Conservation (phyloP, 2,797 vertebrate species). For the Lutjanus campechanus region DNA sequence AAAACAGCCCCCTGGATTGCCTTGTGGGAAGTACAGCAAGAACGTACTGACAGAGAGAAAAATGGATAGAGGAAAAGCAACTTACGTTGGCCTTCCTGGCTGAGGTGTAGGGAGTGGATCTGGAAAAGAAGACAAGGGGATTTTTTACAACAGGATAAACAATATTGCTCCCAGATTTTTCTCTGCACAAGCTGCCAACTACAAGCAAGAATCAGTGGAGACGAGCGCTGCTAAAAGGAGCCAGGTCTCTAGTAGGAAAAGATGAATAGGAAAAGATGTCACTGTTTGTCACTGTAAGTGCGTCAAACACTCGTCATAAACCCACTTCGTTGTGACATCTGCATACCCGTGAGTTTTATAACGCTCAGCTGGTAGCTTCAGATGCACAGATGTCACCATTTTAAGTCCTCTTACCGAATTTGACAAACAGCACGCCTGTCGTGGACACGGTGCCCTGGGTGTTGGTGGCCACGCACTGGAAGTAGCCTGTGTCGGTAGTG, state of each 20-base stretch:
- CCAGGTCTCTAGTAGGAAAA: constrained; percentile 41
- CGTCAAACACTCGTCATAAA: constrained; percentile 15
- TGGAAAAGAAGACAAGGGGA: constrained; percentile 82
- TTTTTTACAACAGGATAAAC: constrained; percentile 76
- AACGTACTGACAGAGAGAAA: constrained; percentile 39
- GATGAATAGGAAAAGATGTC: constrained; percentile 3
- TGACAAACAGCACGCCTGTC: constrained; percentile 96
- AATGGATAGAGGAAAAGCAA: constrained; percentile 73
- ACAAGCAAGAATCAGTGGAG: constrained; percentile 47
- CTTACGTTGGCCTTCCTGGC: constrained; percentile 93
- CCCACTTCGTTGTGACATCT: neutral
- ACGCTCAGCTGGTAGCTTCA: neutral
- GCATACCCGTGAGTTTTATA: constrained; percentile 2
- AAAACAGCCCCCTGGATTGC: neutral
- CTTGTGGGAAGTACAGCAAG: constrained; percentile 27
- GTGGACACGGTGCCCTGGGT: constrained; percentile 92
- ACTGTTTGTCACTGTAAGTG: constrained; percentile 24
- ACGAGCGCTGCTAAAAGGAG: constrained; percentile 35
- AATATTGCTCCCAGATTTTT: constrained; percentile 77
- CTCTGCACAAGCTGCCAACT: constrained; percentile 61
- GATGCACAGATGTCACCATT: neutral
- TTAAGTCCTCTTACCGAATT: constrained; percentile 91
- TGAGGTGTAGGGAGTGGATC: constrained; percentile 94
- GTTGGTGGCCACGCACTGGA: constrained; percentile 96
- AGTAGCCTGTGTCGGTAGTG: constrained; percentile 98